These are phyloP conservation scores for Steatornis caripensis DNA, from an alignment of 2,113 vertebrate genomes.

Conservation along the genomic window DNA sequence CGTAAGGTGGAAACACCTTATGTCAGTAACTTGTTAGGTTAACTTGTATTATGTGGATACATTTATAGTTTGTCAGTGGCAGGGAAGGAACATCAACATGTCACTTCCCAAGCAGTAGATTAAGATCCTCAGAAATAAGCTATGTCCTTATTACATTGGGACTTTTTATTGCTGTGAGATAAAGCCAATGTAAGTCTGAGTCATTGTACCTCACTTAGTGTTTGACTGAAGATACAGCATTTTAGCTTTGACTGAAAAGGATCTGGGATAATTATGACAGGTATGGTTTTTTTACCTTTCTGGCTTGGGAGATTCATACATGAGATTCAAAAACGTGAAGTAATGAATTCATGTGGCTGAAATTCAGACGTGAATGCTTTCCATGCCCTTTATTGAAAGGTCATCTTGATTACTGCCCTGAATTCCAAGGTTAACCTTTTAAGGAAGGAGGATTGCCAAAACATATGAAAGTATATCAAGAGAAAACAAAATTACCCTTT, in stretches of 20 bases:
- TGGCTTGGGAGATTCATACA: background rate
- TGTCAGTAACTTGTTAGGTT: background rate
- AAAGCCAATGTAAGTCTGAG: background rate
- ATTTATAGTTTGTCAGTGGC: background rate
- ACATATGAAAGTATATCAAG: background rate
- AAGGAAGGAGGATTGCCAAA: background rate
- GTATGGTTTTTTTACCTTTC: background rate
- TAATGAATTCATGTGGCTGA: background rate
- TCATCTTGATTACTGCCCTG: background rate
- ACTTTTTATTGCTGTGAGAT: background rate
- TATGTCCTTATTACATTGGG: background rate
- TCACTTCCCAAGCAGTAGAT: background rate
- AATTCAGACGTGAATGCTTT: background rate
- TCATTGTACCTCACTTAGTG: background rate
- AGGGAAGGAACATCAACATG: background rate
- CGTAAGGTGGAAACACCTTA: background rate
- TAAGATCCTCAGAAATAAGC: background rate
- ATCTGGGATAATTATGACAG: background rate
- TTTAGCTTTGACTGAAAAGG: background rate
- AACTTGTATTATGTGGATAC: too few relatives aligned
- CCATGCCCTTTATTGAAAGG: background rate
- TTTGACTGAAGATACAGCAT: background rate
- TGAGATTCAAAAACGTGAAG: background rate
- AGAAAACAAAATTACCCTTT: background rate
- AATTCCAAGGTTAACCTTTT: background rate